phyloP scores from a whole-genome alignment of 2,797 vertebrate genomes.

The Sternotherus odoratus region DNA sequence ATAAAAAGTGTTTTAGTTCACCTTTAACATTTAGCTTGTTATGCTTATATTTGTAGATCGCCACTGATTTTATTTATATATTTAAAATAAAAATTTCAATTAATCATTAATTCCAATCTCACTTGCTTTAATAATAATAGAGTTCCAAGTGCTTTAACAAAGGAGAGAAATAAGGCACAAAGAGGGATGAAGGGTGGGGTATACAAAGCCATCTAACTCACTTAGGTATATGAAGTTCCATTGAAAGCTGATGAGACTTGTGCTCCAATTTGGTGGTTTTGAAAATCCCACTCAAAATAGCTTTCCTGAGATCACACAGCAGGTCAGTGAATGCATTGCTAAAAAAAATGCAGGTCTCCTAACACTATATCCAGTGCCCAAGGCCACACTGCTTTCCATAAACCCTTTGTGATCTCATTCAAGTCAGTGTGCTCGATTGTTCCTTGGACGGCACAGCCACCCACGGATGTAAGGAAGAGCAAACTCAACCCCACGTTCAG shows the following conservation, averaged over 20 bases:
- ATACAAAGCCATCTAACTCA: neutral
- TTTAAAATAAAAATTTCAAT: neutral
- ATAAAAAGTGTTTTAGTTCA: neutral
- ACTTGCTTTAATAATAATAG: neutral
- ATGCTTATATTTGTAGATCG: neutral
- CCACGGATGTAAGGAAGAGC: fast-evolving
- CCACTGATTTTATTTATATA: neutral
- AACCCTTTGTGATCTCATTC: neutral
- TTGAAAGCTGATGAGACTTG: neutral
- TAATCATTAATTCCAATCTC: neutral
- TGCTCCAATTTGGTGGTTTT: fast-evolving
- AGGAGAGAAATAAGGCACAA: neutral
- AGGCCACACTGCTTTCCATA: neutral
- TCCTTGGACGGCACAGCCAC: neutral
- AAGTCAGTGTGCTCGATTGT: neutral
- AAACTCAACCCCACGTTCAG: neutral
- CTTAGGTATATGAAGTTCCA: neutral
- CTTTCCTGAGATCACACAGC: neutral
- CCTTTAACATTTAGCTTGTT: neutral
- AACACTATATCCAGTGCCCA: neutral
- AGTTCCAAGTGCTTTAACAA: neutral
- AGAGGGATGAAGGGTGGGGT: neutral
- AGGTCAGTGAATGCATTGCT: neutral
- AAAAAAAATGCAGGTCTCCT: neutral
- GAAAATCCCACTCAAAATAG: neutral